Conservation (phyloP, 2,113 vertebrate genomes). For the Origma solitaria region DNA sequence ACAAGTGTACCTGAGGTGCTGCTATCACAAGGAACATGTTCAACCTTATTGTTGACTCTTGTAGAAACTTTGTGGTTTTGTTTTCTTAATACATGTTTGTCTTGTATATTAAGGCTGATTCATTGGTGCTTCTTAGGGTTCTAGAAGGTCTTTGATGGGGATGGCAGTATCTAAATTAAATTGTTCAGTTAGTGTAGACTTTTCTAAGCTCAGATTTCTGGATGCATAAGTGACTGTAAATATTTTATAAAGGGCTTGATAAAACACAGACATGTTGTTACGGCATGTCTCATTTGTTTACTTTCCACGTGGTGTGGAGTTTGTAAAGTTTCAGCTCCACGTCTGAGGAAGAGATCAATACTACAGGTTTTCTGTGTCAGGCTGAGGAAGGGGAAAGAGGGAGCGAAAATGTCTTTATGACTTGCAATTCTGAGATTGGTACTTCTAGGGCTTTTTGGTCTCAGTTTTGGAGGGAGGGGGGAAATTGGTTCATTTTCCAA, state of each 20-base stretch:
- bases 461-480: background rate
- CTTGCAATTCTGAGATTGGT: constrained; percentile 5
- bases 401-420: constrained; percentile 38
- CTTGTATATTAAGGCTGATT: background rate
- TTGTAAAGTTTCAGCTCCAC: background rate
- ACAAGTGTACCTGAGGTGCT: background rate
- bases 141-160: background rate
- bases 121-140: background rate
- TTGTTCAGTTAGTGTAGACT: background rate
- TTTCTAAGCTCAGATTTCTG: background rate
- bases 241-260: background rate
- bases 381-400: constrained; percentile 41
- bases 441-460: background rate
- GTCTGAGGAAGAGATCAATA: background rate
- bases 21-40: background rate
- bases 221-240: background rate
- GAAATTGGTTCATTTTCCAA: background rate
- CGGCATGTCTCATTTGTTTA: background rate
- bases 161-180: background rate
- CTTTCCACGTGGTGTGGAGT: background rate
- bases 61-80: background rate
- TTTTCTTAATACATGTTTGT: background rate
- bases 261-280: background rate
- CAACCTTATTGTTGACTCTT: background rate
- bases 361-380: constrained; percentile 30